These are phyloP conservation scores for Falco rusticolus DNA, from an alignment of 2,797 vertebrate species.

Conservation along the genomic window DNA sequence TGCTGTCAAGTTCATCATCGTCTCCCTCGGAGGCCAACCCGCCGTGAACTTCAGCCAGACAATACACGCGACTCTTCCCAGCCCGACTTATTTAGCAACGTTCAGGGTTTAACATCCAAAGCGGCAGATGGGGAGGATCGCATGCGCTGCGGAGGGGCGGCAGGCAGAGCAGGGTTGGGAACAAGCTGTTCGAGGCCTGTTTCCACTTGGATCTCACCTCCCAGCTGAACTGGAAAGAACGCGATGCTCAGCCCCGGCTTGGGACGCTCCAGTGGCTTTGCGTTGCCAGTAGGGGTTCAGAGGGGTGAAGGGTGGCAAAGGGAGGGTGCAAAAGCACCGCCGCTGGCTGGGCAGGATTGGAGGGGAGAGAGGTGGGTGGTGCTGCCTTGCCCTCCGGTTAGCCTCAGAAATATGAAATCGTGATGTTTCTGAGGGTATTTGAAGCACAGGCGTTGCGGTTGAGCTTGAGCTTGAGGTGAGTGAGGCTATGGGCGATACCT, in stretches of 20 bases:
- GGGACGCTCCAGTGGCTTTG: rapidly evolving
- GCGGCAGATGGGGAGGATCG: background rate
- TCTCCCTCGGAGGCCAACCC: background rate
- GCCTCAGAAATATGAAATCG: rapidly evolving
- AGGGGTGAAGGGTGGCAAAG: background rate
- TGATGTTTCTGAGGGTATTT: rapidly evolving
- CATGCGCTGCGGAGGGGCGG: background rate
- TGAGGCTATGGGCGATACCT: rapidly evolving
- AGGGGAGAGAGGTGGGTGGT: background rate
- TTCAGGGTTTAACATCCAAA: background rate
- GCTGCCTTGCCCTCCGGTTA: background rate
- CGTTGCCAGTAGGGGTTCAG: rapidly evolving
- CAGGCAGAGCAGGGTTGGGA: background rate
- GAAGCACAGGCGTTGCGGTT: rapidly evolving
- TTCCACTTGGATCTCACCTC: background rate
- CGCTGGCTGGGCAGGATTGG: rapidly evolving
- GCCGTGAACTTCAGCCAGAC: background rate
- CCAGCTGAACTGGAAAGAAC: background rate
- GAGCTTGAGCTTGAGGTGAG: rapidly evolving
- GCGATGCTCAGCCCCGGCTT: rapidly evolving
- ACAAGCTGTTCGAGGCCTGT: background rate
- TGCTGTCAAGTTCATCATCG: background rate
- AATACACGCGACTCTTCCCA: background rate
- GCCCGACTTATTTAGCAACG: background rate
- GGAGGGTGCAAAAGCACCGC: rapidly evolving